Conservation (phyloP, 2,888 invertebrate species). For the Stictocephala bisonia region DNA sequence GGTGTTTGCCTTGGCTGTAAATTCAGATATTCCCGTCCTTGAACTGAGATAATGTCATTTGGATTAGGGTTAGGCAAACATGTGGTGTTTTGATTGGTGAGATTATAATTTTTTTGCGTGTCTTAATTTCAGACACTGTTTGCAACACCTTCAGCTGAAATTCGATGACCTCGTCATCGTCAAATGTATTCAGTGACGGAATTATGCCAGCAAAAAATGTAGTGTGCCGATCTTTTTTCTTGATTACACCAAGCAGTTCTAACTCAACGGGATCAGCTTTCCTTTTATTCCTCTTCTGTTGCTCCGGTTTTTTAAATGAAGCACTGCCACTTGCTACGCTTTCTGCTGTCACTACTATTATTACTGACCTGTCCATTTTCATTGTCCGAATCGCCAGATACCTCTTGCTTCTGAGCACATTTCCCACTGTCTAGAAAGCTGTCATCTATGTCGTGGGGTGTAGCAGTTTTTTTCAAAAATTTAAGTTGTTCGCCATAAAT, state of each 20-base stretch:
- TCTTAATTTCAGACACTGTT: slow-evolving; percentile 33
- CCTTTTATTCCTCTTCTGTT: slow-evolving; percentile 19
- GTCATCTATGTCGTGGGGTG: slow-evolving; percentile 26
- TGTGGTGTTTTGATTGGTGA: slow-evolving; percentile 21
- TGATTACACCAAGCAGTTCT: slow-evolving; percentile 22
- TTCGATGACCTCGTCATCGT: slow-evolving; percentile 44
- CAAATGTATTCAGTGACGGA: slow-evolving; percentile 44
- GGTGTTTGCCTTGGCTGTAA: slow-evolving; percentile 20
- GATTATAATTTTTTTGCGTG: slow-evolving; percentile 22
- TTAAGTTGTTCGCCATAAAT: slow-evolving; percentile 29
- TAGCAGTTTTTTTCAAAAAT: slow-evolving; percentile 23
- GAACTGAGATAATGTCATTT: slow-evolving; percentile 26
- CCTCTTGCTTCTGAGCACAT: slow-evolving; percentile 24
- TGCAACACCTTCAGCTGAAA: slow-evolving; percentile 42
- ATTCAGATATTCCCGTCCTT: slow-evolving; percentile 16
- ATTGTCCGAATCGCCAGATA: slow-evolving; percentile 29
- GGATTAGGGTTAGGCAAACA: slow-evolving; percentile 23
- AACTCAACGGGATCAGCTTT: slow-evolving; percentile 31
- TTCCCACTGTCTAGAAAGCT: slow-evolving; percentile 30
- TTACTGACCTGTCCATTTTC: slow-evolving; percentile 29
- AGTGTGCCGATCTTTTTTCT: slow-evolving; percentile 46
- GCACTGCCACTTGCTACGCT: slow-evolving; percentile 12
- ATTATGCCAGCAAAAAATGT: slow-evolving; percentile 43
- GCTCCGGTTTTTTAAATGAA: slow-evolving; percentile 26
- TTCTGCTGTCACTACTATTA: slow-evolving; percentile 25